phyloP scores from a whole-genome alignment of 2,797 vertebrate genomes.

The Manis javanica region DNA sequence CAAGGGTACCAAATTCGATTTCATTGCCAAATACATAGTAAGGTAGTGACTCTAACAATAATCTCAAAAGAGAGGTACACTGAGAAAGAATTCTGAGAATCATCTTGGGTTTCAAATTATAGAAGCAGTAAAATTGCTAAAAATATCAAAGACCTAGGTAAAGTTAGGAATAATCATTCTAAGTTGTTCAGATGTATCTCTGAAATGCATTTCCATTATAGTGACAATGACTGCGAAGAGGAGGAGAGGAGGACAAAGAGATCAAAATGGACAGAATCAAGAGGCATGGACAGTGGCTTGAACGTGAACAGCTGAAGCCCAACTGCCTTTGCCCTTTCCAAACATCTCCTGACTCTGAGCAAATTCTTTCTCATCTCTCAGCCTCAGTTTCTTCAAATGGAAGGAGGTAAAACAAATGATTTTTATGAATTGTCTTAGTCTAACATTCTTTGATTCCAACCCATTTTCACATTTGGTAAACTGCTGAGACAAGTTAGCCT shows the following conservation, averaged over 20 bases:
- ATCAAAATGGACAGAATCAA: neutral
- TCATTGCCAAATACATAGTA: neutral
- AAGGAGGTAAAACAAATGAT: neutral
- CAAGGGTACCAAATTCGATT: neutral
- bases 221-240: neutral
- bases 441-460: neutral
- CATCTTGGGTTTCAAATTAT: conserved; percentile 30
- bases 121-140: neutral
- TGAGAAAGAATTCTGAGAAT: conserved; percentile 1
- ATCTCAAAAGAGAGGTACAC: neutral
- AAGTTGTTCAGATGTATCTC: neutral
- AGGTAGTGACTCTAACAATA: neutral
- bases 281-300: neutral
- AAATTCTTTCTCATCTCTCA: neutral
- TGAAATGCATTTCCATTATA: neutral
- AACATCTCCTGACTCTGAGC: neutral
- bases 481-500: neutral
- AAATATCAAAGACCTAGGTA: neutral
- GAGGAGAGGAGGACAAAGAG: neutral
- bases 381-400: neutral
- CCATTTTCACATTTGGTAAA: neutral
- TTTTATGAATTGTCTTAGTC: neutral
- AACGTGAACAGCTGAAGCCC: neutral
- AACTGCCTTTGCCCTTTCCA: neutral
- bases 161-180: neutral